Conservation (phyloP, 2,888 invertebrate genomes). For the Platynereis dumerilii region DNA sequence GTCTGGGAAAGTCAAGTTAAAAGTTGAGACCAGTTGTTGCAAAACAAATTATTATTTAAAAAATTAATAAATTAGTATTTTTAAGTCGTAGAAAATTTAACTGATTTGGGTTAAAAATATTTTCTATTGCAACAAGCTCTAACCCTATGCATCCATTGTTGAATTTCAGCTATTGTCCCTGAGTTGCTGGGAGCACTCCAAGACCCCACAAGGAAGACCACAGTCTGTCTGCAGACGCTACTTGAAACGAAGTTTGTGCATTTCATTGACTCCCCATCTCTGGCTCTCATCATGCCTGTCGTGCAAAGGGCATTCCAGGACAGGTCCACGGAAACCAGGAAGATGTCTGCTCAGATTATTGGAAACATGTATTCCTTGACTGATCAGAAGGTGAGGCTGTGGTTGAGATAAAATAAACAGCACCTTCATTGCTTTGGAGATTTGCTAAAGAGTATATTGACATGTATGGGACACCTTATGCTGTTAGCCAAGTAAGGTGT, state of each 20-base stretch:
- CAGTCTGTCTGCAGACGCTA: conserved; percentile 88
- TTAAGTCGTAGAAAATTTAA: no score
- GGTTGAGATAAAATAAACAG: not conserved
- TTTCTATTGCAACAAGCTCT: no score
- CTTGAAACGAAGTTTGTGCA: conserved; percentile 84
- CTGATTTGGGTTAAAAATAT: no score
- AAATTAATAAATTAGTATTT: no score
- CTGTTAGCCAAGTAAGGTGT: no score
- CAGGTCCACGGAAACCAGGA: conserved; percentile 95
- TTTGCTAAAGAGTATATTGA: not conserved
- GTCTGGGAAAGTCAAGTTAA: no score
- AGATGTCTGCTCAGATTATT: conserved; percentile 99
- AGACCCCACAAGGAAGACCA: conserved; percentile 95
- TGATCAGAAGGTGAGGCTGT: conserved; percentile 79
- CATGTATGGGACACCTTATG: no score
- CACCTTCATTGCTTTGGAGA: conserved; percentile 1
- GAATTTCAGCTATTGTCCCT: conserved; percentile 63
- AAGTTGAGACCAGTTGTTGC: no score
- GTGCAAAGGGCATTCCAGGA: conserved; percentile 97
- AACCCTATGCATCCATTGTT: no score
- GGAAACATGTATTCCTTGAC: conserved; percentile 99
- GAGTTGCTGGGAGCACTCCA: conserved; percentile 84
- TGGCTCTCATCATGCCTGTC: conserved; percentile 99
- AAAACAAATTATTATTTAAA: no score
- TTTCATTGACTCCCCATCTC: conserved; percentile 97